A percentile compares a stretch with the other conserved stretches of the same genome.
Conservation (phyloP, 2,797 vertebrate genomes). For the Gallinago stenura region DNA sequence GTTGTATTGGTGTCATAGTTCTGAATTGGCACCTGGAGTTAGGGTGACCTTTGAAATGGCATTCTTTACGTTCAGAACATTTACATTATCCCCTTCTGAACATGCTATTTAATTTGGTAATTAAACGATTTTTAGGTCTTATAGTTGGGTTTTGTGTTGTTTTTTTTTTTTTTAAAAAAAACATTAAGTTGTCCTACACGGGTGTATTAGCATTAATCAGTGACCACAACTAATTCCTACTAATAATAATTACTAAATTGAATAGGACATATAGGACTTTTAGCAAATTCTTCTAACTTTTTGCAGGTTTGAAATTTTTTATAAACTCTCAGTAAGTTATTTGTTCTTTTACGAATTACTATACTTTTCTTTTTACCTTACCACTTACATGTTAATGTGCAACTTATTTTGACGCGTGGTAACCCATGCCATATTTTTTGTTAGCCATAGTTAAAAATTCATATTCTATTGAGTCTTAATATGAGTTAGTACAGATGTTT, state of each 20-base stretch:
- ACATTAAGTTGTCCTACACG: not conserved
- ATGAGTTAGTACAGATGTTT: not conserved
- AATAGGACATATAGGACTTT: not conserved
- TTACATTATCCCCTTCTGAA: not conserved
- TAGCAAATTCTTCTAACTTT: not conserved
- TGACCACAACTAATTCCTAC: not conserved
- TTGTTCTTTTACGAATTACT: not conserved
- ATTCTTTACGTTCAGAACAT: not conserved
- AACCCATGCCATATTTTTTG: not conserved
- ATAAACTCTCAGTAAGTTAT: not conserved
- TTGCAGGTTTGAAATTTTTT: not conserved
- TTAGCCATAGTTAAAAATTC: not conserved
- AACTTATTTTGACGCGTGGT: not conserved
- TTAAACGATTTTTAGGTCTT: not conserved
- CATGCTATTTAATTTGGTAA: not conserved
- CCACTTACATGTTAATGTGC: not conserved
- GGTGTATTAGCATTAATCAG: not conserved
- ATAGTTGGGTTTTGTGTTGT: not conserved
- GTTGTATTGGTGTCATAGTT: not conserved
- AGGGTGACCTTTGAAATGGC: not conserved
- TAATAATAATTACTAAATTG: not conserved
- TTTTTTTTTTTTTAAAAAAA: fast-evolving
- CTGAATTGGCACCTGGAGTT: not conserved
- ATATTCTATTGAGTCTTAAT: not conserved
- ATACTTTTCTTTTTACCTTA: not conserved